Conservation (phyloP, 2,797 vertebrate species). For the Pseudochaenichthys georgianus region DNA sequence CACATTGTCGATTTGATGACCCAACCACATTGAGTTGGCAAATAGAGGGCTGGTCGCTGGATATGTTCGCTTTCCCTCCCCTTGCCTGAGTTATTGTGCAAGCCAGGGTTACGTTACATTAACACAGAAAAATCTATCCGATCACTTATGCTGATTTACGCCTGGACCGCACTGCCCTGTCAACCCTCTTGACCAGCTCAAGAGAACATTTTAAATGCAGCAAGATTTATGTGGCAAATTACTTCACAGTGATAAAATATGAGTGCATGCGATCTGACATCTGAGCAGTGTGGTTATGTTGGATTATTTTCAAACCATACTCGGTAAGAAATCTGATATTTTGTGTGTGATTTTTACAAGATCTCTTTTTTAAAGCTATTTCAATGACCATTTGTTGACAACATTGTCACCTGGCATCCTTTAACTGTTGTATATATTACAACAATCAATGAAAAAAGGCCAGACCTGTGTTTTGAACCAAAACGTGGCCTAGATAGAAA, state of each 20-base stretch:
- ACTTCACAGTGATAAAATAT: conserved; percentile 67
- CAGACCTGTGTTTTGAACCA: conserved; percentile 81
- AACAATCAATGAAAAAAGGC: conserved; percentile 64
- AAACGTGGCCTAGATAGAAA: conserved; percentile 76
- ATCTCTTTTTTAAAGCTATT: background rate
- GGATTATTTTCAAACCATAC: conserved; percentile 29
- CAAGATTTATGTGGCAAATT: conserved; percentile 83
- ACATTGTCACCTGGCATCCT: background rate
- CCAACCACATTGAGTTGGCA: conserved; percentile 67
- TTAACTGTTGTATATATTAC: conserved; percentile 44
- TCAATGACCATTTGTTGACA: background rate
- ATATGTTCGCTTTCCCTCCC: conserved; percentile 51
- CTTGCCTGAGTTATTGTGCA: conserved; percentile 82
- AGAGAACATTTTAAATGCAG: conserved; percentile 76
- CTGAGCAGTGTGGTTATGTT: conserved; percentile 30
- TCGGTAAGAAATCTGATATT: conserved; percentile 12
- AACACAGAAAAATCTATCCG: conserved; percentile 85
- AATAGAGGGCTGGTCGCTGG: conserved; percentile 52
- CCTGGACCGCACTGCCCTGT: conserved; percentile 60
- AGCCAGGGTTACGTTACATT: conserved; percentile 75
- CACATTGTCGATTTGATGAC: conserved; percentile 84
- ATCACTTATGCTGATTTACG: conserved; percentile 85
- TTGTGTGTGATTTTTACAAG: background rate
- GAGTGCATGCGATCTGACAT: conserved; percentile 45
- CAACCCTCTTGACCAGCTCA: conserved; percentile 71